Base-by-base conservation (phyloP, 1,140 invertebrate species). In the Leptopilina clavipes region DNA sequence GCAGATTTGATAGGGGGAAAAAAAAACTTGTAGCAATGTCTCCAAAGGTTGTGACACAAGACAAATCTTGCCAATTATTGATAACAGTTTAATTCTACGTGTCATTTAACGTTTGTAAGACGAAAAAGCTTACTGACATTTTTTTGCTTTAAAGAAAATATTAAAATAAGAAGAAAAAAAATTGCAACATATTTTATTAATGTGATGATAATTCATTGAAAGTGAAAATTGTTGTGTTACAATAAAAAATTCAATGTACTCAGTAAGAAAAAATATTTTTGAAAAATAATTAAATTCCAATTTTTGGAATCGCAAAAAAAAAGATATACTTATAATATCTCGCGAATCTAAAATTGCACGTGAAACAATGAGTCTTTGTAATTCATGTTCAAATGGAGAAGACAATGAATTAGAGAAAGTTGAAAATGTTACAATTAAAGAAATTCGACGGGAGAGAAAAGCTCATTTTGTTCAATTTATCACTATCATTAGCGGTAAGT, bases 381-480 rank as follows among this genome's bases (percentile, higher is more conserved):
- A 45, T 45, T 45, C 44, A n/a, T 45, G 44, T n/a, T 45, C 14
- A 45, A 3, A 45, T 45, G 44, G 14, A 1, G 44, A 45, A n/a
- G 14, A 45, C 11, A 45, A 45, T 45, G 12, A 45, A 45, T 45
- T 45, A 6, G 44, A n/a, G 11, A 45, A 45, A 10, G 5, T 45
- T 45, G 44, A 45, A 45, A 45, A 45, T 45, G 14, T 14, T 45
- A 6, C 11, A 12, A 45, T 14, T 45, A n/a, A 45, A 45, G 54
- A 56, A 56, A 56, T 19, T 25, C 17, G 7, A 14, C 54, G 9
- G 19, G 19, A 11, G 18, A 56, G 18, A 19, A 56, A 56, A 22
- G 54, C 54, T 19, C 19, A 56, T 19, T 56, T 56, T 56, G 10
- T 56, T 22, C 54, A 56, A 18, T 56, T 56, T 56, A 56, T 56